Evolutionary conservation across 2,113 vertebrate species (phyloP), one percentile per base, ranked within the genome.

Genomic region (Poeciliopsis turrubarensis): DNA sequence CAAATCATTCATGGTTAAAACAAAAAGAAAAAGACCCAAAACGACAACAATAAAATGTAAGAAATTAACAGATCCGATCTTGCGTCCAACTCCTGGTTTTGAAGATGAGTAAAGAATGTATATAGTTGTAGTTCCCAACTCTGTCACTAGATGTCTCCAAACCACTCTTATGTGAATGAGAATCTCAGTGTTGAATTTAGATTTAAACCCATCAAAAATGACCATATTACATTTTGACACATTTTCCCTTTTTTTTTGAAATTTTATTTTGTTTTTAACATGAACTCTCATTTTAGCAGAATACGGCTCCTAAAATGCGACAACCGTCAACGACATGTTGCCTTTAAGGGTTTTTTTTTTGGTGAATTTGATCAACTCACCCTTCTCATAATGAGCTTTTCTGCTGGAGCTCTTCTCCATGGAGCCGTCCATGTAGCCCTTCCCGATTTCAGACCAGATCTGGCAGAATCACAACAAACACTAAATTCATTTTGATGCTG

Each of bases 361-460:
- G 30, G 37, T 41, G 10, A 41, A 41, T 41, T 41, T 41, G n/a
- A n/a, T n/a, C n/a, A n/a, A 10, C 95, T 90, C 89, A 99, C 98
- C 97, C 19, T 93, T 93, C 92, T 97, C 94, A 0, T 97, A 99
- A 57, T 94, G 95, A 5, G 93, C 95, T 88, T 97, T 99, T 66
- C 97, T 95, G 89, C 93, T 96, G 71, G 91, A 77, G 88, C 94
- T 98, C 92, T 97, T 98, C 90, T 99, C 97, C 87, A 97, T 90
- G 41, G 97, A 97, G 1, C 97, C 98, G 78, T 99, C 98, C 91
- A 98, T 86, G 88, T 96, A 98, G 73, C 97, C 98, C 81, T 96
- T 99, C 27, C 97, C 97, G 61, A 98, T 97, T 89, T 98, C 98
- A 2, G 96, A 96, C 97, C 98, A 99, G 87, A 99, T 96, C 97